Percentiles rank a stretch among this genome's conserved stretches.
Conservation (phyloP, 2,797 vertebrate genomes). For the Catostomus latipinnis region DNA sequence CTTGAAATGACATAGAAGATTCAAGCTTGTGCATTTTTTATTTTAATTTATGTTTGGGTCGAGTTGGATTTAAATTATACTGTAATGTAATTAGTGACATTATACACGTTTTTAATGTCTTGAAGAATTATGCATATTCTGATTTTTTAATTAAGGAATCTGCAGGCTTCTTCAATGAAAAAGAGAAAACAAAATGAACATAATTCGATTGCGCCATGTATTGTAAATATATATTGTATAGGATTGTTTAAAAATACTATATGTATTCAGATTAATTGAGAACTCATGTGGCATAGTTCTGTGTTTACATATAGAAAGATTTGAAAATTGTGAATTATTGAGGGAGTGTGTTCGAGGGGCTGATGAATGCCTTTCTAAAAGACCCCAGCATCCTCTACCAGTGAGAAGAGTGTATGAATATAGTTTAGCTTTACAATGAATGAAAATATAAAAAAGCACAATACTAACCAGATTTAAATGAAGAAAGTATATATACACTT, state of each 20-base stretch:
- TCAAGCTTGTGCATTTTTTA: background rate
- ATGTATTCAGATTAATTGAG: slow-evolving; percentile 72
- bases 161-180: slow-evolving; percentile 66
- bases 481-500: background rate
- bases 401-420: slow-evolving; percentile 9
- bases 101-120: background rate
- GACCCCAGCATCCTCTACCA: background rate
- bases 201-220: slow-evolving; percentile 76
- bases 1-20: background rate
- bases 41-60: too few species aligned
- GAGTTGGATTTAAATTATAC: background rate
- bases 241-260: slow-evolving; percentile 82
- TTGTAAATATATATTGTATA: slow-evolving; percentile 89
- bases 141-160: slow-evolving; percentile 79
- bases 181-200: slow-evolving; percentile 69
- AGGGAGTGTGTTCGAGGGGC: background rate
- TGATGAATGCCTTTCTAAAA: background rate
- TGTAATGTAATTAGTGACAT: too few species aligned
- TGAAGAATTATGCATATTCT: background rate
- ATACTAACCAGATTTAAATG: slow-evolving; percentile 1
- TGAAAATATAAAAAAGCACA: slow-evolving; percentile 46
- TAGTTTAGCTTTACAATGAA: slow-evolving; percentile 16
- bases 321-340: slow-evolving; percentile 34
- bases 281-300: slow-evolving; percentile 79
- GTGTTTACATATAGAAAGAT: slow-evolving; percentile 82